Evolutionary conservation across 2,797 vertebrate genomes (phyloP), one percentile per base, ranked within the genome.

Genomic region (Fistularia tabacaria): DNA sequence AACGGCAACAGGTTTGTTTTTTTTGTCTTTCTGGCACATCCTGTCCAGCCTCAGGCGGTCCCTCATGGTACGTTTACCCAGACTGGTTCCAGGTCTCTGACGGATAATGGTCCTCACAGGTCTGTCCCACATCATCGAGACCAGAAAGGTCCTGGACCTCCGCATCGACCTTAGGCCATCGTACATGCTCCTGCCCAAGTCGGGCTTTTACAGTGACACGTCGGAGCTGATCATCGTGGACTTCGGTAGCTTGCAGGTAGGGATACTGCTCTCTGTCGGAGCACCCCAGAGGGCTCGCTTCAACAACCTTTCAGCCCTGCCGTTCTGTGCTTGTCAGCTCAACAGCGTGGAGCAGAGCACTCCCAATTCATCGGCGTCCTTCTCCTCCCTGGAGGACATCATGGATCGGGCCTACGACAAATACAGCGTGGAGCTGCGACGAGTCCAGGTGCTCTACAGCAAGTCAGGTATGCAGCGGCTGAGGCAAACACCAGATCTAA

Each of bases 321-420:
- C 25, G 25, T 25, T 25, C 25, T 25, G 25, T 25, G 2, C 25
- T 25, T 36, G 7, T 54, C 10, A 98, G 96, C 76, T 98, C 56
- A 93, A 92, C 81, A 99, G 94, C 51, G 84, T 96, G 54, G 85
- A 92, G 69, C 93, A 94, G 86, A 73, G 72, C 3, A 64, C 66
- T 36, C 52, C 68, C 25, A 84, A 78, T 25, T 84, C 85, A 37
- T 56, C 85, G 0, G 57, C 80, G 13, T 90, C 79, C 69, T 90
- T 88, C 73, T 93, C 93, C 0, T 98, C 96, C 36, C 79, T 99
- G 62, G 97, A 98, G 71, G 94, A 97, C 72, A 94, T 99, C 62
- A 96, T 99, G 93, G 94, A 97, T 70, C 92, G 97, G 66, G 97
- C 95, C n/a, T 99, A 98, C 51, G 96, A 98, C 70, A 92, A 88